Conservation (phyloP, 2,113 vertebrate genomes). For the Passer domesticus region DNA sequence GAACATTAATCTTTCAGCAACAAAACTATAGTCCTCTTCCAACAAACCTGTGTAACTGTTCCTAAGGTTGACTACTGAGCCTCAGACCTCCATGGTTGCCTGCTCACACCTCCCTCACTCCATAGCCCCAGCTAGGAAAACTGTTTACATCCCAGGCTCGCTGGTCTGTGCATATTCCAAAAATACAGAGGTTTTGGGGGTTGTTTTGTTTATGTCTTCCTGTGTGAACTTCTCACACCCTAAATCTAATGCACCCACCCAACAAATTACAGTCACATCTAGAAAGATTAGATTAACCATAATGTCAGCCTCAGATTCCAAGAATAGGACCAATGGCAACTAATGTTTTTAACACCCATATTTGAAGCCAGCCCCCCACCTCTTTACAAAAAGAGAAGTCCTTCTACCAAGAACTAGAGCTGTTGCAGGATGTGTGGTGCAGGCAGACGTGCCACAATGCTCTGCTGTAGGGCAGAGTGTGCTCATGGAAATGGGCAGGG, state of each 20-base stretch:
- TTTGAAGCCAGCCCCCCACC: neutral
- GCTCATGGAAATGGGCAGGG: neutral
- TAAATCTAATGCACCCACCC: neutral
- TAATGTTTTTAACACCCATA: neutral
- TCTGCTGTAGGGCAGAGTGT: neutral
- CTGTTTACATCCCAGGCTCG: neutral
- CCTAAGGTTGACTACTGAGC: neutral
- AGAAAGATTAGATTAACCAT: neutral
- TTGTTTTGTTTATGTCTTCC: neutral
- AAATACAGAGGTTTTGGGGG: fast-evolving
- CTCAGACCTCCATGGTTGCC: fast-evolving
- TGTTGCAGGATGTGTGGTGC: neutral
- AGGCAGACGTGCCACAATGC: fast-evolving
- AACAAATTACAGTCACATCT: neutral
- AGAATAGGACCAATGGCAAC: neutral
- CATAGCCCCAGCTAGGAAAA: neutral
- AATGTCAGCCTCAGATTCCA: neutral
- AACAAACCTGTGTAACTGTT: neutral
- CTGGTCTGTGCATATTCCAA: neutral
- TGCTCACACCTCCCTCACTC: neutral
- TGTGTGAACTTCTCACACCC: neutral
- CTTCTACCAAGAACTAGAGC: neutral
- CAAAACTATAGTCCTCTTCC: neutral
- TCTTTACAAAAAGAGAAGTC: neutral
- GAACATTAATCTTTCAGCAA: neutral